Evolutionary conservation across 2,888 invertebrate genomes (phyloP).

Genomic region (Cyrtodaria siliqua): DNA sequence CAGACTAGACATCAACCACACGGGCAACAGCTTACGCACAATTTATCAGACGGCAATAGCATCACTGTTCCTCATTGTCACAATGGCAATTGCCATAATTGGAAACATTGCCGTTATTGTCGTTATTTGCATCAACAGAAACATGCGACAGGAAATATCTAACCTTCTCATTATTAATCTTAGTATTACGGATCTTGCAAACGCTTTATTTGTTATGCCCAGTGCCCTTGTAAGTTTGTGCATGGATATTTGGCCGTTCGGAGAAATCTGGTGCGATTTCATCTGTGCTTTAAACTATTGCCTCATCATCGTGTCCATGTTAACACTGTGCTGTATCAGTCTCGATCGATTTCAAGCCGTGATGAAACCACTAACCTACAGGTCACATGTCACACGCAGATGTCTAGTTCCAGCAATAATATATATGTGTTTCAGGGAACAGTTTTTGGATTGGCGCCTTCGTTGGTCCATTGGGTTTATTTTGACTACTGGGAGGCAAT

Average conservation of each 20-base stretch:
- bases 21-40: background rate
- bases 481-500: slow-evolving; percentile 85
- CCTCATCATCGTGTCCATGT: slow-evolving; percentile 84
- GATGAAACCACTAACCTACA: slow-evolving; percentile 78
- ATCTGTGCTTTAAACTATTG: slow-evolving; percentile 83
- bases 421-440: slow-evolving; percentile 81
- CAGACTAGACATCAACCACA: no score
- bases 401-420: slow-evolving; percentile 65
- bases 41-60: slow-evolving; percentile 34
- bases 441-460: slow-evolving; percentile 76
- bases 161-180: slow-evolving; percentile 82
- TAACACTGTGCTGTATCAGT: slow-evolving; percentile 84
- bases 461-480: slow-evolving; percentile 77
- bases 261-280: slow-evolving; percentile 70
- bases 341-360: slow-evolving; percentile 83
- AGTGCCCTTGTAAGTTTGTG: slow-evolving; percentile 71
- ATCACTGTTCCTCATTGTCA: slow-evolving; percentile 64
- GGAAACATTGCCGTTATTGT: slow-evolving; percentile 80
- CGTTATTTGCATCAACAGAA: slow-evolving; percentile 63
- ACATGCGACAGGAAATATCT: slow-evolving; percentile 73
- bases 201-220: slow-evolving; percentile 77
- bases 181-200: slow-evolving; percentile 77
- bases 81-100: slow-evolving; percentile 67
- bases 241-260: slow-evolving; percentile 72
- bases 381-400: slow-evolving; percentile 61